These are phyloP conservation scores for Epizoanthus illoricatus DNA, from an alignment of 92 coral and sea anemone genomes.

Conservation along the genomic window DNA sequence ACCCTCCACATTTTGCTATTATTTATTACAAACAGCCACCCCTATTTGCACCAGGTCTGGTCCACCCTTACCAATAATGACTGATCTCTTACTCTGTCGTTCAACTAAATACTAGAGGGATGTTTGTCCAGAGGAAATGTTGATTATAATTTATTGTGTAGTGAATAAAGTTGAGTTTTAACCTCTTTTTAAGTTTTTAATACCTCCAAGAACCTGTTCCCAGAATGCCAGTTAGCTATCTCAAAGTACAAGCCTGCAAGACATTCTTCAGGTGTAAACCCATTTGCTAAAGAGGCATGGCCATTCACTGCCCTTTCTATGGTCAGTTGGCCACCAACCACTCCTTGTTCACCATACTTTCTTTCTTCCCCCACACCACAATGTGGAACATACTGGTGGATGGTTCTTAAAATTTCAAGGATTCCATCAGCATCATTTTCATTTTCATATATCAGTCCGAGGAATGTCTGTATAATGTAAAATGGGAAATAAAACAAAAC, in stretches of 20 bases:
- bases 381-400: slow-evolving; percentile 47
- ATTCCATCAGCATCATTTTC: slow-evolving; percentile 52
- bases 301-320: slow-evolving; percentile 50
- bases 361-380: slow-evolving; percentile 36
- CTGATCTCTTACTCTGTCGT: no score
- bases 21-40: no score
- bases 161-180: no score
- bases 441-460: slow-evolving; percentile 47
- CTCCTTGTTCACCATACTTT: slow-evolving; percentile 33
- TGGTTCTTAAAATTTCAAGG: slow-evolving; percentile 24
- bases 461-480: slow-evolving; percentile 38
- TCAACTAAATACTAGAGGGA: no score
- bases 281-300: slow-evolving; percentile 43
- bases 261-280: slow-evolving; percentile 46
- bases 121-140: no score
- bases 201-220: slow-evolving; percentile 46
- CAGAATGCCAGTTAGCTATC: slow-evolving; percentile 41
- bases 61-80: no score
- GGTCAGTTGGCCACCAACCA: slow-evolving; percentile 46
- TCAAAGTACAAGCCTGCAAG: slow-evolving; percentile 46
- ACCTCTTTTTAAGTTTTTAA: no score
- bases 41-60: no score
- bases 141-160: no score
- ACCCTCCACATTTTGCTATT: no score
- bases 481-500: background rate